Evolutionary conservation across 2,113 vertebrate species (phyloP), one percentile per base, ranked within the genome.

Genomic region (Megaceryle maxima): DNA sequence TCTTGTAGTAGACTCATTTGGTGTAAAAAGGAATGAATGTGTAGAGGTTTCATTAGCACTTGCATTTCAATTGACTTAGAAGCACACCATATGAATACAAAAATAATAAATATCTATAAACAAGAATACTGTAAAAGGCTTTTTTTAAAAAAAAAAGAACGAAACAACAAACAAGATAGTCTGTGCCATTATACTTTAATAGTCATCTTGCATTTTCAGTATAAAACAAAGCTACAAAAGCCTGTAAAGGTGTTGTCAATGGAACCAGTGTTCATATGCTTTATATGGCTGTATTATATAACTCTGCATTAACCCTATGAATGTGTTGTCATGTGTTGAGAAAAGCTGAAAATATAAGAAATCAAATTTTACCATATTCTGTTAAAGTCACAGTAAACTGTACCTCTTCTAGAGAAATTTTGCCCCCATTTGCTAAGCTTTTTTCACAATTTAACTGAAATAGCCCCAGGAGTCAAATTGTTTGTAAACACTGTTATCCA

Each of bases 11-110:
- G 95, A 97, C 97, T 97, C 98, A 97, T 98, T 97, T 98, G 90
- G 95, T 96, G 94, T 68, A 97, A 90, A 89, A 95, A 97, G 97
- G 91, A 98, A 98, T 96, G 94, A 97, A 97, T 97, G 62, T 95
- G 75, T 90, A 67, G 80, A 93, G 87, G 73, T 97, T 98, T 98
- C 98, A 98, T 98, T 98, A 98, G 97, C 90, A 91, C 87, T 97
- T 98, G 97, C 96, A 98, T 98, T 98, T 98, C 98, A 98, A 97
- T 98, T 98, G 97, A 98, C 97, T 98, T 97, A 62, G 68, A 97
- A 97, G 84, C 81, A 94, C 87, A 97, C 92, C 88, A 74, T 90
- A 97, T 92, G 95, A 97, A 96, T 93, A 95, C 96, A 97, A 97
- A 96, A 74, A 89, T 95, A 97, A 98, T 98, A 98, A 98, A 98